Conservation (phyloP, 2,113 vertebrate genomes). For the Lagopus leucura region DNA sequence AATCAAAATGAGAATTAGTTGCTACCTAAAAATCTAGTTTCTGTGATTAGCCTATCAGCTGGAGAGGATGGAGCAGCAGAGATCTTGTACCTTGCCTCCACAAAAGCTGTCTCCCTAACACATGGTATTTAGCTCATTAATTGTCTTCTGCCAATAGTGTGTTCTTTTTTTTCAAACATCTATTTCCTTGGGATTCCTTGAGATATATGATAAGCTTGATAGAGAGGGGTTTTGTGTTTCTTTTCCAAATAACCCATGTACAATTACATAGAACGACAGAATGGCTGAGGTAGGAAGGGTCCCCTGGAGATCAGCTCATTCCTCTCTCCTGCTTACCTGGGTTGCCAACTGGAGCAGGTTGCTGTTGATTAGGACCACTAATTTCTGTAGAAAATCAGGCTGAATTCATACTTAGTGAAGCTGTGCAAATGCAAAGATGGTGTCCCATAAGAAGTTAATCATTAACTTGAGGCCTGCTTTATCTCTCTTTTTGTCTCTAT, state of each 20-base stretch:
- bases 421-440: background rate
- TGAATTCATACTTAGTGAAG: background rate
- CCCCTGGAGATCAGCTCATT: background rate
- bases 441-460: background rate
- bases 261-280: background rate
- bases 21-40: conserved; percentile 11
- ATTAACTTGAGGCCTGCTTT: background rate
- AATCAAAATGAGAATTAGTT: conserved; percentile 21
- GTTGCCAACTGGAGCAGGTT: background rate
- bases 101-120: background rate
- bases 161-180: background rate
- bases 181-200: background rate
- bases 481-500: background rate
- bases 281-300: background rate
- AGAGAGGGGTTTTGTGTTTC: background rate
- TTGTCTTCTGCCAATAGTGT: background rate
- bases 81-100: background rate
- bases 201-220: background rate
- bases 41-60: background rate
- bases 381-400: background rate
- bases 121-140: background rate
- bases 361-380: background rate
- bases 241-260: background rate
- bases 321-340: background rate
- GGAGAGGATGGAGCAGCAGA: background rate